Conservation (phyloP, 53 echinoderm and acorn worm species). For the Patiria pectinifera region DNA sequence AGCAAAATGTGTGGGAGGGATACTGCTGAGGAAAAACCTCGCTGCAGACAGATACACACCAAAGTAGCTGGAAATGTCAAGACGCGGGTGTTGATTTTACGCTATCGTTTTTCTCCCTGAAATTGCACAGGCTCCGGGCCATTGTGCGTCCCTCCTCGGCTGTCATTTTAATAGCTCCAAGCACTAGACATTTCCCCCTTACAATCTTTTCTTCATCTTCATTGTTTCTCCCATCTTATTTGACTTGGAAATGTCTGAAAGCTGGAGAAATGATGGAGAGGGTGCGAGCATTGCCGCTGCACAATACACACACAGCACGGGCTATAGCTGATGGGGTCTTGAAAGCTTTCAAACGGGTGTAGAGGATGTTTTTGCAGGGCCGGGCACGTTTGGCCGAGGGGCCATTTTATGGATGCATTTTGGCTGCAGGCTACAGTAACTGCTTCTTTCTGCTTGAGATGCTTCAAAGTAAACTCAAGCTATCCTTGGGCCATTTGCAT, state of each 20-base stretch:
- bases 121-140: constrained; percentile 30
- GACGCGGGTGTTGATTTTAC: constrained; percentile 47
- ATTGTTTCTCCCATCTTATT: constrained; percentile 27
- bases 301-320: not conserved
- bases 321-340: not conserved
- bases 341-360: constrained; percentile 11
- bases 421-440: constrained; percentile 1
- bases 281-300: constrained; percentile 21
- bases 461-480: not conserved
- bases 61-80: constrained; percentile 22
- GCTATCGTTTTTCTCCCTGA: constrained; percentile 42
- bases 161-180: constrained; percentile 56
- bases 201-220: not conserved
- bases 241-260: constrained; percentile 40
- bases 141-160: not conserved
- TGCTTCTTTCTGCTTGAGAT: not conserved
- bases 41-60: not conserved
- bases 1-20: not conserved
- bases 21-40: not conserved
- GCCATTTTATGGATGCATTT: constrained; percentile 1
- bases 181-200: constrained; percentile 6
- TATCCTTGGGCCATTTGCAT: not conserved
- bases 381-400: constrained; percentile 33
- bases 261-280: constrained; percentile 20
- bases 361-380: constrained; percentile 3